Base-by-base conservation (phyloP, 2,797 vertebrate species). In the Macroramphosus scolopax region DNA sequence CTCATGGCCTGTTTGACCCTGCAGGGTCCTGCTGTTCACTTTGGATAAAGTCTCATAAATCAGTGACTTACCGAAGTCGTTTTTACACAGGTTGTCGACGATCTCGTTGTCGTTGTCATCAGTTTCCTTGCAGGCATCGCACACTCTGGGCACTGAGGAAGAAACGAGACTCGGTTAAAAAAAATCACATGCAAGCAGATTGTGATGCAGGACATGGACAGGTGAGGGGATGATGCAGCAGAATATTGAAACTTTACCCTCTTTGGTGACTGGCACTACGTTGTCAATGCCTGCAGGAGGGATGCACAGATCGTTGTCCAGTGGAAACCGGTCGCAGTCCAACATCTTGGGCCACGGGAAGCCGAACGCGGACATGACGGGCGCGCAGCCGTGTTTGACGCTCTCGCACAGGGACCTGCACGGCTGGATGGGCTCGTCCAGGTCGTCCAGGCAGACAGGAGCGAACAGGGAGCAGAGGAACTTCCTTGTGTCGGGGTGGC, bases 271-370 rank as follows among this genome's bases (percentile, higher is more conserved):
- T 0, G 92, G 91, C 41, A 88, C 86, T 20, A 88, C 67, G 75
- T 89, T 90, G 14, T 94, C 93, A 31, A 60, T 73, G 74, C 83
- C 87, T 8, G 91, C 94, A 12, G 94, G 92, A 0, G 95, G 95
- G 58, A 98, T 97, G 81, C 96, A 98, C 32, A 98, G 87, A 75
- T 98, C 96, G 48, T 98, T 96, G 84, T 98, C 95, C 26, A 85
- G 83, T 8, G 96, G 95, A 64, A 98, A 98, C 2, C 93, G 94
- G 41, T 83, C 86, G 70, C 96, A 98, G 69, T 97, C 91, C 62
- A 98, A 79, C 95, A 98, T 98, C 75, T 95, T 94, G 0, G 96
- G 96, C 96, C 96, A 98, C 1, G 95, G 96, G 62, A 96, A 98
- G 55, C 96, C 96, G 42, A 98, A 98, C 20, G 94, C 94, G 30